Evolutionary conservation across 2,797 vertebrate genomes (phyloP).

Genomic region (Crenichthys baileyi): DNA sequence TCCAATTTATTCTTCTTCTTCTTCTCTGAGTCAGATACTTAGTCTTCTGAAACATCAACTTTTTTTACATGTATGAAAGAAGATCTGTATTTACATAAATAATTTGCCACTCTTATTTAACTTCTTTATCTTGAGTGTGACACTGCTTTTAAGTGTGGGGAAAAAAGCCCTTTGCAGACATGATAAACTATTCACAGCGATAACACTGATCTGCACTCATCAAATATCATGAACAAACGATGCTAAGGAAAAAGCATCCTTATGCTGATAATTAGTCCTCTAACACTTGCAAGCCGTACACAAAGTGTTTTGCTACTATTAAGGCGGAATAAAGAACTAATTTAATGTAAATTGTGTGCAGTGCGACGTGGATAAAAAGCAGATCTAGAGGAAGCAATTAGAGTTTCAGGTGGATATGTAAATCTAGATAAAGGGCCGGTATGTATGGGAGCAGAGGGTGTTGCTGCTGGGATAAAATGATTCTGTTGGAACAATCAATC

Average conservation of each 20-base stretch:
- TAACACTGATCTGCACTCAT: slow-evolving; percentile 10
- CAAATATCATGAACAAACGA: slow-evolving; percentile 21
- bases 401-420: slow-evolving; percentile 29
- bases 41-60: neutral
- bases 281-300: slow-evolving; percentile 9
- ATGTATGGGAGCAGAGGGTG: slow-evolving; percentile 3
- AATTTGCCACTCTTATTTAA: slow-evolving; percentile 24
- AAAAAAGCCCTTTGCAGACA: slow-evolving; percentile 29
- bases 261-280: slow-evolving; percentile 33
- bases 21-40: neutral
- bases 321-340: slow-evolving; percentile 9
- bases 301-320: slow-evolving; percentile 17
- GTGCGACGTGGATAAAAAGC: neutral
- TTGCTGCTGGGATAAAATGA: slow-evolving; percentile 31
- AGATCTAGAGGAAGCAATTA: neutral
- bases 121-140: slow-evolving; percentile 35
- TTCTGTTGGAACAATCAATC: slow-evolving; percentile 28
- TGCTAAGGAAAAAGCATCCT: slow-evolving; percentile 26
- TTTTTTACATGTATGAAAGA: slow-evolving; percentile 27
- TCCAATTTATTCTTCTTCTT: neutral
- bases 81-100: slow-evolving; percentile 35
- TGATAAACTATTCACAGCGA: slow-evolving; percentile 20
- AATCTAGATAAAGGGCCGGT: slow-evolving; percentile 19
- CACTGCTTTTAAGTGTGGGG: slow-evolving; percentile 15
- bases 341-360: neutral